phyloP scores from a whole-genome alignment of 2,797 vertebrate genomes.

The Periophthalmus magnuspinnatus region DNA sequence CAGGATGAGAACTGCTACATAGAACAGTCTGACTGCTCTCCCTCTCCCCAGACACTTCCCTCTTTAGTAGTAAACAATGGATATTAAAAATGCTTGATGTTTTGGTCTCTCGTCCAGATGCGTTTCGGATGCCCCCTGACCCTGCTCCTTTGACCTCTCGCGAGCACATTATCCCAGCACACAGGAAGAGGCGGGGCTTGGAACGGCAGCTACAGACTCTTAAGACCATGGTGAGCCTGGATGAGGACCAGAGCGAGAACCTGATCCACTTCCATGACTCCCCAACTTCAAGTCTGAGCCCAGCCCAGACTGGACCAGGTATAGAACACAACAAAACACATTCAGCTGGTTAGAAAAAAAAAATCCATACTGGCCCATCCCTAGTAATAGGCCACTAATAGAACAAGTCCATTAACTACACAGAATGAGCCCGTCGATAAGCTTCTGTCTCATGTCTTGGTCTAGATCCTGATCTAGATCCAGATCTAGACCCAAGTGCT shows the following conservation, averaged over 20 bases:
- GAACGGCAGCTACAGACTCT: neutral
- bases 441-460: conserved; percentile 51
- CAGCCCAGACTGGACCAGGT: neutral
- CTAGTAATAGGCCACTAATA: no score
- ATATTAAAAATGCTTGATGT: neutral
- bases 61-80: no score
- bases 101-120: neutral
- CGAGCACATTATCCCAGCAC: neutral
- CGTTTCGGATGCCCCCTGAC: neutral
- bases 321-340: neutral
- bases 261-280: conserved; percentile 1
- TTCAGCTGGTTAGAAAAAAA: neutral
- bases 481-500: neutral
- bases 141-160: neutral
- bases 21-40: no score
- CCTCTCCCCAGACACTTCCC: no score
- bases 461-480: neutral
- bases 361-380: no score
- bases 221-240: neutral
- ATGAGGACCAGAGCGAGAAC: neutral
- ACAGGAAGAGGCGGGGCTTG: conserved; percentile 4
- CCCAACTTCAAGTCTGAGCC: neutral
- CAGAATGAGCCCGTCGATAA: no score
- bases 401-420: no score
- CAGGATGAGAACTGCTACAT: no score